Evolutionary conservation across 2,888 invertebrate genomes (phyloP), one percentile per base, ranked within the genome.

Genomic region (Tortrix viridana): DNA sequence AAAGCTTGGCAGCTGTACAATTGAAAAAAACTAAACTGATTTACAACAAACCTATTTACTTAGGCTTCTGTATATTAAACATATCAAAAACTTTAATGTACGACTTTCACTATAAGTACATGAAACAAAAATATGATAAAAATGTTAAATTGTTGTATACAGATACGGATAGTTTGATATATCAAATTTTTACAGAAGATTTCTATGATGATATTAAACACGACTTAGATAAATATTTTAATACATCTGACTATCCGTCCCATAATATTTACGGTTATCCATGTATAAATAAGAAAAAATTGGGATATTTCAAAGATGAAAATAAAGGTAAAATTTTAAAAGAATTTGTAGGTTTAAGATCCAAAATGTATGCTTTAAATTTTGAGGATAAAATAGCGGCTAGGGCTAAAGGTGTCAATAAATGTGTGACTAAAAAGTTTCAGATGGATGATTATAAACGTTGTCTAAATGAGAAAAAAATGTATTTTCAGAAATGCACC

Each of bases 241-340:
- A 75, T 66, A 73, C 74, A 14, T 77, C 77, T 5, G 75, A 77
- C 56, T 78, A 77, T 70, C 44, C 60, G 7, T 2, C 7, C 7
- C 46, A 78, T 67, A 77, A 79, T 71, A 38, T 65, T 9, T 78
- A 65, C 67, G 59, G 54, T 23, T 76, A 72, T 54, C 75, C 76
- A 5, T 22, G 32, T 52, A 46, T 73, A 22, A 77, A 77, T 66
- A 74, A 76, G 65, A 76, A 75, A 60, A 68, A 65, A n/a, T n/a
- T n/a, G n/a, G n/a, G n/a, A n/a, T n/a, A n/a, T n/a, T n/a, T n/a
- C n/a, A n/a, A n/a, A n/a, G n/a, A n/a, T n/a, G n/a, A n/a, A n/a
- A n/a, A n/a, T n/a, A n/a, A n/a, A n/a, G n/a, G n/a, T n/a, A n/a
- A n/a, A 49, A 67, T 73, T 49, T 58, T 74, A 18, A 67, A 14